Evolutionary conservation across 2,797 vertebrate genomes (phyloP).

Genomic region (Cuniculus paca): DNA sequence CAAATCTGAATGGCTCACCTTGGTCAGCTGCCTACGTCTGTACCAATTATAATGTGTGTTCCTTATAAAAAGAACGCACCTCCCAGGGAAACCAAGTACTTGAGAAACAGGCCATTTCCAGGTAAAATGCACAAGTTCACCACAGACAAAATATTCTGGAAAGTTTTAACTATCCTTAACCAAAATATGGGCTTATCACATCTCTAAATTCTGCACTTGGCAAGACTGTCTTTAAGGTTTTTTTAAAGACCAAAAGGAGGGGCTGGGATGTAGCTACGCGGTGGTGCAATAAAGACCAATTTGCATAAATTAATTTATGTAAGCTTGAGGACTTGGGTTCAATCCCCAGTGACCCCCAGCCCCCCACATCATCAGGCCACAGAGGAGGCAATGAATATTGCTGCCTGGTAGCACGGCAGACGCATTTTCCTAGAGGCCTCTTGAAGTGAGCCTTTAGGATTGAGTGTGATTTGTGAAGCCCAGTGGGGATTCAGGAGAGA

Average conservation of each 20-base stretch:
- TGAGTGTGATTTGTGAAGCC: slow-evolving; percentile 54
- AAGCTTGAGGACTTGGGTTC: background rate
- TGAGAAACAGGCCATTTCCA: slow-evolving; percentile 11
- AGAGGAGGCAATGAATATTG: background rate
- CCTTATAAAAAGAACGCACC: background rate
- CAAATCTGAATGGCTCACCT: background rate
- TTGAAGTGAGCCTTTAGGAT: slow-evolving; percentile 57
- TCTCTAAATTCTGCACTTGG: background rate
- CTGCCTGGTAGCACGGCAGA: background rate
- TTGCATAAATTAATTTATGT: background rate
- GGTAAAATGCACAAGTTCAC: slow-evolving; percentile 31
- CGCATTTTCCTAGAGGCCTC: slow-evolving; percentile 26
- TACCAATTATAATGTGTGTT: background rate
- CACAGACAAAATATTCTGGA: background rate
- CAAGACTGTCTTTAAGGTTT: background rate
- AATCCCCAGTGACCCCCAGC: background rate
- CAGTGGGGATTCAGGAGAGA: slow-evolving; percentile 42
- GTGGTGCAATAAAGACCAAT: background rate
- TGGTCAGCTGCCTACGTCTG: background rate
- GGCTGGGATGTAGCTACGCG: background rate
- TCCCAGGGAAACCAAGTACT: background rate
- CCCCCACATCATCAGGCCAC: background rate
- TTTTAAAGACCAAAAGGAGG: background rate
- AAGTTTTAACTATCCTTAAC: slow-evolving; percentile 22
- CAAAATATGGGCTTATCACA: background rate